Conservation (phyloP, 2,797 vertebrate species). For the Halcyon chelicuti region DNA sequence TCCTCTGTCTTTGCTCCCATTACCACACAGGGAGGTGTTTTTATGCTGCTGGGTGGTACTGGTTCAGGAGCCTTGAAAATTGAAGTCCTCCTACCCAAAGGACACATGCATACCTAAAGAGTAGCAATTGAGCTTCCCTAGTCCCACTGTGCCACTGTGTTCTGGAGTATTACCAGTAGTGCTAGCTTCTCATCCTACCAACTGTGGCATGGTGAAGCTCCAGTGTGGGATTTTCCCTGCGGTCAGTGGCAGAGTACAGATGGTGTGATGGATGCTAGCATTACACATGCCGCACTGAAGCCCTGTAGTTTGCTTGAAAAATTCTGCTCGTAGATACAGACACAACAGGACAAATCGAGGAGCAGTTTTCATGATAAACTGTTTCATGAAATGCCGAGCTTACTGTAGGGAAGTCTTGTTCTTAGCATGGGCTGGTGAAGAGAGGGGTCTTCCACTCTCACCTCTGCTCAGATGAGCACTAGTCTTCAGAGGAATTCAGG, state of each 20-base stretch:
- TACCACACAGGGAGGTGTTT: background rate
- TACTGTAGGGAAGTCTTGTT: background rate
- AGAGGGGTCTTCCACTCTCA: background rate
- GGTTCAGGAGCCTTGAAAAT: background rate
- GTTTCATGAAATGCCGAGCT: background rate
- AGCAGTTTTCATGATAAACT: background rate
- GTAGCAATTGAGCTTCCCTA: background rate
- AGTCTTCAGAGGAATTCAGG: background rate
- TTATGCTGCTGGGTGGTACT: background rate
- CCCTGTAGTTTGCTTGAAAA: background rate
- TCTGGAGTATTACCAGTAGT: background rate
- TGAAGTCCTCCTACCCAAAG: background rate
- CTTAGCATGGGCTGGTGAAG: background rate
- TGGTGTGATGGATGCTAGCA: background rate
- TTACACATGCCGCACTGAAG: background rate
- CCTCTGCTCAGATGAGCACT: background rate
- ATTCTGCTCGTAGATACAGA: background rate
- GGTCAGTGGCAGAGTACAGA: background rate
- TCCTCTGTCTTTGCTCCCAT: background rate
- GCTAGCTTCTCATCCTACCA: background rate
- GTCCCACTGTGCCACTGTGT: background rate
- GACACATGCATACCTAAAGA: accelerated
- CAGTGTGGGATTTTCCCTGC: background rate
- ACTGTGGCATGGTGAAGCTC: background rate
- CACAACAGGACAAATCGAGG: background rate